These are phyloP conservation scores for Kryptolebias marmoratus DNA, from an alignment of 2,113 vertebrate species.

Conservation along the genomic window DNA sequence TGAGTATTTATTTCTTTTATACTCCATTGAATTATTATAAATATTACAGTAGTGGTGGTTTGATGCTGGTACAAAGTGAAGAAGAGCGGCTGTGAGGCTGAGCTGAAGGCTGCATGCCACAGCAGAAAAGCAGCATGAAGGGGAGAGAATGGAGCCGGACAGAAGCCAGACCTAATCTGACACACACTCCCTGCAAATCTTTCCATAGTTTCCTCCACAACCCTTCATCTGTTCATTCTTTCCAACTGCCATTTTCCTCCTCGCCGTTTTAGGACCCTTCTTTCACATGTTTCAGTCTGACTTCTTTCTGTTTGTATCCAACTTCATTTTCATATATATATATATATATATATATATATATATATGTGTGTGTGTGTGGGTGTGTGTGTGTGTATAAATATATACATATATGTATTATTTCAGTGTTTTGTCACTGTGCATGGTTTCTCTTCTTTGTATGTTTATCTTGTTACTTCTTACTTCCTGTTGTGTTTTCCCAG, in stretches of 20 bases:
- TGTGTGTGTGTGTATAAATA: no score
- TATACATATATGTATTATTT: no score
- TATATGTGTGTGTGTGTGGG: no score
- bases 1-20: neutral
- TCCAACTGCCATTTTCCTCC: constrained; percentile 28
- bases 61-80: constrained; percentile 25
- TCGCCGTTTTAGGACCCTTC: constrained; percentile 10
- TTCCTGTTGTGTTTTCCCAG: constrained; percentile 18
- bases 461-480: constrained; percentile 16
- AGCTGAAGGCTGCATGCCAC: constrained; percentile 38
- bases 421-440: neutral
- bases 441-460: neutral
- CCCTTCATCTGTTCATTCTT: constrained; percentile 34
- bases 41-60: no score
- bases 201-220: constrained; percentile 36
- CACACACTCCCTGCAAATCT: constrained; percentile 41
- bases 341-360: no score
- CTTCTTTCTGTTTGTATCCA: constrained; percentile 1
- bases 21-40: no score
- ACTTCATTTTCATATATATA: neutral
- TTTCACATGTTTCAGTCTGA: constrained; percentile 6
- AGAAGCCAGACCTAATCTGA: constrained; percentile 50
- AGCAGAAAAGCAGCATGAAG: constrained; percentile 38
- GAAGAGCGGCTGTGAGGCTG: constrained; percentile 22
- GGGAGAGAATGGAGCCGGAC: constrained; percentile 24